Conservation (phyloP, 2,888 invertebrate genomes). For the Rhodophaea formosa region DNA sequence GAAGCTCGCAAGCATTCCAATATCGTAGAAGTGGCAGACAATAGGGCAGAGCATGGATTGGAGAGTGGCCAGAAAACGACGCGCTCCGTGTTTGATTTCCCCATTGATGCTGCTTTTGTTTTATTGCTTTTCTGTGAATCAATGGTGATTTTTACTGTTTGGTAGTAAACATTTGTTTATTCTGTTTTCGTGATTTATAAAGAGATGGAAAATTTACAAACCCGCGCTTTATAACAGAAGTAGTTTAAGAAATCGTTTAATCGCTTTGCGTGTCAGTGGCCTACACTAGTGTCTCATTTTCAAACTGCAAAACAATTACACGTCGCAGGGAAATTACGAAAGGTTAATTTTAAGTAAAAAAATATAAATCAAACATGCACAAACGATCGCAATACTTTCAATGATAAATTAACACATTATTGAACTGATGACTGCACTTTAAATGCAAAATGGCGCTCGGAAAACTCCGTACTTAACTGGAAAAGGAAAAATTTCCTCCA, state of each 20-base stretch:
- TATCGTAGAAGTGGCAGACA: conserved; percentile 14
- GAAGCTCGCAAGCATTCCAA: conserved; percentile 1
- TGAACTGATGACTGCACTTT: not conserved
- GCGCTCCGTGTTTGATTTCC: conserved; percentile 6
- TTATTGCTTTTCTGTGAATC: conserved; percentile 11
- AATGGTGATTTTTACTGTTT: not conserved
- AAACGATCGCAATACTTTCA: too few species aligned
- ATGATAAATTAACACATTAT: too few species aligned
- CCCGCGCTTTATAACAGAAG: too few species aligned
- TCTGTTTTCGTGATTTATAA: not conserved
- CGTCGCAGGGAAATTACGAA: too few species aligned
- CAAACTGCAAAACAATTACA: too few species aligned
- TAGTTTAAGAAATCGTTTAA: too few species aligned
- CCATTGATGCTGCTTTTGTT: conserved; percentile 12
- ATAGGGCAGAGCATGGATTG: conserved; percentile 1
- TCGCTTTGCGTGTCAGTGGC: too few species aligned
- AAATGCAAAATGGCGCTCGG: conserved; percentile 2
- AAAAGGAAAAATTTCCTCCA: conserved; percentile 2
- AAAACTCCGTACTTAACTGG: not conserved
- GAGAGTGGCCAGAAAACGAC: conserved; percentile 8
- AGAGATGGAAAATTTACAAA: not conserved
- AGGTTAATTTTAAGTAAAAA: too few species aligned
- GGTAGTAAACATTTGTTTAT: not conserved
- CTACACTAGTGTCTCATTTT: too few species aligned
- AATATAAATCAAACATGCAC: too few species aligned